Conservation (phyloP, 1,140 invertebrate species). For the Micrasema minimum region DNA sequence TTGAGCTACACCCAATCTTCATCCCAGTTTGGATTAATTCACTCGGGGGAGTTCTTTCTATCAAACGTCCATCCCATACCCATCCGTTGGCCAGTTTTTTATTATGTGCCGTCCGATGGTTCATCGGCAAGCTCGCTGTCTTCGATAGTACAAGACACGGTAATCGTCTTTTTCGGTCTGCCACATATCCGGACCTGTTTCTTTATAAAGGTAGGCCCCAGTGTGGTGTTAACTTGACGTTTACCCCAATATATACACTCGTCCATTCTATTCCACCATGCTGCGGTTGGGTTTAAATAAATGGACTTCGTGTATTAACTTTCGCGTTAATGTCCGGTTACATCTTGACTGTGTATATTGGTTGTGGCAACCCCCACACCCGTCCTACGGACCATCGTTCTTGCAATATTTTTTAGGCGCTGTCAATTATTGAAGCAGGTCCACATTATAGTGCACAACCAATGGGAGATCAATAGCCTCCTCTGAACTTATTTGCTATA, state of each 20-base stretch:
- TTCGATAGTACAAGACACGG: no score
- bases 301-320: not conserved
- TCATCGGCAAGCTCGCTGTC: constrained; percentile 21
- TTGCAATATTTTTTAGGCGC: constrained; percentile 23
- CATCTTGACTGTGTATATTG: constrained; percentile 20
- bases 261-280: not conserved
- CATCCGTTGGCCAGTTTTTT: not conserved
- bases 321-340: constrained; percentile 1
- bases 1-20: constrained; percentile 21
- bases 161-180: constrained; percentile 22
- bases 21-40: not conserved
- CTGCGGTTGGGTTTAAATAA: not conserved
- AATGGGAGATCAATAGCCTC: constrained; percentile 30
- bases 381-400: no score
- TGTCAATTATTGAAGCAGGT: constrained; percentile 17
- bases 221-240: not conserved
- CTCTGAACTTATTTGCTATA: constrained; percentile 32
- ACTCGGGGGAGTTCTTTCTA: not conserved
- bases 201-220: constrained; percentile 7
- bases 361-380: no score
- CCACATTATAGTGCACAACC: not conserved
- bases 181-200: constrained; percentile 11
- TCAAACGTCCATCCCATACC: not conserved
- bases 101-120: not conserved
- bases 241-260: no score